Evolutionary conservation across 2,113 vertebrate genomes (phyloP), one percentile per base, ranked within the genome.

Genomic region (Cheilinus undulatus): DNA sequence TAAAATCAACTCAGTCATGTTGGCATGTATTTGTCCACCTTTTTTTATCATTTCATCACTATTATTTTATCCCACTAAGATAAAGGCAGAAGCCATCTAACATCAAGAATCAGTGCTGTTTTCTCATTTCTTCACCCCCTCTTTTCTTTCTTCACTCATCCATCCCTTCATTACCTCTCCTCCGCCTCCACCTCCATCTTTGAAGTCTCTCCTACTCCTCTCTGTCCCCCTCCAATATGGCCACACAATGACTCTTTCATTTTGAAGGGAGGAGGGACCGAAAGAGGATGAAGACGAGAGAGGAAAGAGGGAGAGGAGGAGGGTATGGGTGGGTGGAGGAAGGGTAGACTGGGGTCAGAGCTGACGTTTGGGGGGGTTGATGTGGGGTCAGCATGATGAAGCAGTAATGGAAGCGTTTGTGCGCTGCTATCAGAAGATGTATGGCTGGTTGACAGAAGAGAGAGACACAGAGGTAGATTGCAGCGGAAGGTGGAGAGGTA

Each of bases 351-450:
- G 56, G 60, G 87, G 88, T 88, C 86, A 89, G 83, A 78, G 46
- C 85, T 78, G 86, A 78, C 52, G 58, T 51, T 42, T 28, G 23
- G 57, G 71, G 53, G 81, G 84, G 85, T 87, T 84, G 83, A 83
- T 84, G 69, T 62, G 80, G 82, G 89, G 89, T 90, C 88, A 88
- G 19, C 76, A 80, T 91, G 88, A 91, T 90, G 91, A 87, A 92
- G 88, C 90, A 90, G 85, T 83, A 88, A 82, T 88, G 88, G 84
- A 90, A 87, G 80, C 59, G 49, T 65, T 82, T 79, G 77, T 73
- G 67, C 56, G 53, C 54, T 24, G 34, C 63, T 54, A 70, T 48
- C 58, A 56, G 67, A 86, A 89, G 87, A 91, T 79, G 73, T 86
- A 91, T 88, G 72, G 78, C 60, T 49, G 70, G 69, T 74, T 79